Evolutionary conservation across 53 echinoderm and acorn worm species (phyloP).

Genomic region (Antedon mediterranea): DNA sequence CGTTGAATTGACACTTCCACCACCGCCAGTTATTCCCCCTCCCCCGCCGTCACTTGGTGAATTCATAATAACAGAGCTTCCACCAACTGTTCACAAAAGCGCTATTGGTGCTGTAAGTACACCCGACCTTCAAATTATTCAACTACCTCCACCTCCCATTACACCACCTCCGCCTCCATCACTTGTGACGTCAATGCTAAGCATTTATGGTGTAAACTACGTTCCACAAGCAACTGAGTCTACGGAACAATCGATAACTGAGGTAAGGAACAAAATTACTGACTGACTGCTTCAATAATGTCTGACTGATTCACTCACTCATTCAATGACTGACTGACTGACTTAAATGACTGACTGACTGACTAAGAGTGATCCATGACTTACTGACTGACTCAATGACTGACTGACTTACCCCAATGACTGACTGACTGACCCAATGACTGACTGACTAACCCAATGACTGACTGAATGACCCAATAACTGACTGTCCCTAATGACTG

Average conservation of each 20-base stretch:
- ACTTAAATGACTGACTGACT: too few species aligned
- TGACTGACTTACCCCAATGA: too few species aligned
- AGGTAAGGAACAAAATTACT: not conserved
- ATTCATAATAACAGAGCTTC: not conserved
- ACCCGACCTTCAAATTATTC: slow-evolving; percentile 8
- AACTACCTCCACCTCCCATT: slow-evolving; percentile 80
- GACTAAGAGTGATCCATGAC: too few species aligned
- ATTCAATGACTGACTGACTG: too few species aligned
- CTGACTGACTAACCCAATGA: too few species aligned
- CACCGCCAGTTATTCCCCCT: not conserved
- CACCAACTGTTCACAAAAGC: not conserved
- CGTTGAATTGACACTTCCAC: not conserved
- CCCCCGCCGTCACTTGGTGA: not conserved
- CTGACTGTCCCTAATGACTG: too few species aligned
- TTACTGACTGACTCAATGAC: too few species aligned
- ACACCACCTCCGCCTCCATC: slow-evolving; percentile 88
- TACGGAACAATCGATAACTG: not conserved
- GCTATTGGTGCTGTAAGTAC: not conserved
- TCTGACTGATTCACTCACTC: too few species aligned
- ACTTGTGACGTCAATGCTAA: not conserved
- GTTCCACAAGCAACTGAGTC: not conserved
- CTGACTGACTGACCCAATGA: too few species aligned
- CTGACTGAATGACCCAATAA: too few species aligned
- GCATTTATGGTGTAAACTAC: not conserved
- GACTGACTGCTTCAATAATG: too few species aligned